Conservation (phyloP, 2,888 invertebrate genomes). For the Tortricodes alternella region DNA sequence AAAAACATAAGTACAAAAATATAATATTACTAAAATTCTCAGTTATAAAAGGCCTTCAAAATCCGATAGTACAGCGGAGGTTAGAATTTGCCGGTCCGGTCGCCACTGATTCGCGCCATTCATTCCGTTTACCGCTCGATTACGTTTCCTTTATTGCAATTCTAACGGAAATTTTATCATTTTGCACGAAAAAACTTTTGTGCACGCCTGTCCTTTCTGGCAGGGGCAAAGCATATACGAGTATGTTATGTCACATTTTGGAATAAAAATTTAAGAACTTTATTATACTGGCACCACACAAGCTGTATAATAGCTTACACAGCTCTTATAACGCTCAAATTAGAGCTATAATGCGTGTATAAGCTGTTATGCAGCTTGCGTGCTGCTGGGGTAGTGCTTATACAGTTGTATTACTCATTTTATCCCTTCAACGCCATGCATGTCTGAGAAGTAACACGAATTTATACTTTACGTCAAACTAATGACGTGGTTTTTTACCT, state of each 20-base stretch:
- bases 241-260: neutral
- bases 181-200: conserved; percentile 6
- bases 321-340: no score
- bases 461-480: no score
- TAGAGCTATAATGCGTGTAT: no score
- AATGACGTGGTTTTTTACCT: no score
- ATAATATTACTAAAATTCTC: neutral
- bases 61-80: neutral
- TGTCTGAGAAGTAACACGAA: no score
- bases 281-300: no score
- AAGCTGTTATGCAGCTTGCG: no score
- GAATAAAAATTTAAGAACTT: no score
- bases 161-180: conserved; percentile 14
- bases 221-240: neutral
- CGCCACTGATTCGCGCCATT: neutral
- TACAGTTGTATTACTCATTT: no score
- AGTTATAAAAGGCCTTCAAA: neutral
- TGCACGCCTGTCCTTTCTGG: neutral
- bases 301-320: no score
- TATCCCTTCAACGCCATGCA: no score
- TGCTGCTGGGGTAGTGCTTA: no score
- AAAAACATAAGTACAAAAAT: neutral
- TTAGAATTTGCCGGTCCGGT: neutral
- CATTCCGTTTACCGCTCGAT: conserved; percentile 1
- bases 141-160: conserved; percentile 9